Base-by-base conservation (phyloP, 1,140 invertebrate species). In the Ectropis grisescens region DNA sequence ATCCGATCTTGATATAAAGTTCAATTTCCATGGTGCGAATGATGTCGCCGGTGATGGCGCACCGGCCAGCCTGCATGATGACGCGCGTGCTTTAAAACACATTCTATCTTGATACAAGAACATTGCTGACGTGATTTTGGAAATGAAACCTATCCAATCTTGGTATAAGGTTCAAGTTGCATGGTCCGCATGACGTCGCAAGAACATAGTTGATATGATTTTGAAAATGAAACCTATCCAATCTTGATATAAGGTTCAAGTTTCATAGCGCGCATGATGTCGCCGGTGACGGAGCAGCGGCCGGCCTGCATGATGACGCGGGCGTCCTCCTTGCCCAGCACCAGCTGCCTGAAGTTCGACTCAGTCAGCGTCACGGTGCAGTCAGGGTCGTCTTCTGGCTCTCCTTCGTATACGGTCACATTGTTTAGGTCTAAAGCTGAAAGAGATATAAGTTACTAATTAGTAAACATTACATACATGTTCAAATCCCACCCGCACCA, bases 101-200 rank as follows among this genome's bases (percentile, higher is more conserved):
- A n/a, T n/a, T n/a, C n/a, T n/a, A n/a, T n/a, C n/a, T n/a, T n/a
- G n/a, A n/a, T n/a, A n/a, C n/a, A n/a, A n/a, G n/a, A n/a, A n/a
- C n/a, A n/a, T n/a, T n/a, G n/a, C n/a, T n/a, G n/a, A n/a, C n/a
- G n/a, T n/a, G n/a, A n/a, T n/a, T n/a, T n/a, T n/a, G n/a, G n/a
- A n/a, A n/a, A n/a, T 19, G 8, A 19, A 37, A 33, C 5, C 40
- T 66, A 68, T 33, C 64, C 61, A 13, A 83, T 22, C 31, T 76
- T 82, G 27, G 82, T 82, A 56, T 81, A 82, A 6, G 82, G 80
- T 54, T 84, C 82, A 30, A 84, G 65, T 48, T 78, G 69, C 82
- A 83, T 83, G 4, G 76, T 79, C 25, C 70, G 55, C 78, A 80
- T 82, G 46, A 83, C 68, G 50, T 83, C 72, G 2, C 79, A n/a